These are phyloP conservation scores for Karalla daura DNA, from an alignment of 2,797 vertebrate genomes.

Conservation along the genomic window DNA sequence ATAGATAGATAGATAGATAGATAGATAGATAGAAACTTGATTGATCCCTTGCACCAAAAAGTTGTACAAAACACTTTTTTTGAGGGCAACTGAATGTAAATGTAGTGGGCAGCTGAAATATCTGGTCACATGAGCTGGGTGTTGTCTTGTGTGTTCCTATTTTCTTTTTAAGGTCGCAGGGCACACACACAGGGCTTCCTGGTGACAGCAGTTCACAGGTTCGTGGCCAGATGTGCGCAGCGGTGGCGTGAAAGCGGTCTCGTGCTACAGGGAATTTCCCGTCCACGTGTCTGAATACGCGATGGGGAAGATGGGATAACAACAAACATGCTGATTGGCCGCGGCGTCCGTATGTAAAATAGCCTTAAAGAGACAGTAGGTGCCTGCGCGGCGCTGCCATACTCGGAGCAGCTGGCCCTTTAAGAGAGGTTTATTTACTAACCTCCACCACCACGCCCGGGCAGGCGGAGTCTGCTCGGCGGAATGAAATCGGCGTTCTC, in stretches of 20 bases:
- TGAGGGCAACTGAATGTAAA: not conserved
- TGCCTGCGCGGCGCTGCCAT: rapidly evolving
- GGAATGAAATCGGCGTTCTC: constrained; percentile 68
- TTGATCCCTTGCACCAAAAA: too few species aligned
- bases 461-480: constrained; percentile 63
- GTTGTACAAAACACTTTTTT: too few species aligned
- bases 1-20: too few species aligned
- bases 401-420: constrained; percentile 11
- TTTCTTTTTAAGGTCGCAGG: not conserved
- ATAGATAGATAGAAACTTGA: too few species aligned
- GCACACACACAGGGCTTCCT: not conserved
- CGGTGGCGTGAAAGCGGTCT: constrained; percentile 52
- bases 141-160: not conserved
- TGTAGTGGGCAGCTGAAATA: not conserved
- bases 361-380: constrained; percentile 55
- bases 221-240: constrained; percentile 21
- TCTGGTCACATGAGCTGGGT: not conserved
- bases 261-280: constrained; percentile 86
- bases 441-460: constrained; percentile 59
- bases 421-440: constrained; percentile 65
- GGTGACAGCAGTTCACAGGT: constrained; percentile 27
- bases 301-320: constrained; percentile 70
- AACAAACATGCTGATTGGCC: constrained; percentile 85
- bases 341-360: not conserved
- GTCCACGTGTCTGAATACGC: constrained; percentile 84